Conservation (phyloP, 2,888 invertebrate genomes). For the Nomada hirtipes region DNA sequence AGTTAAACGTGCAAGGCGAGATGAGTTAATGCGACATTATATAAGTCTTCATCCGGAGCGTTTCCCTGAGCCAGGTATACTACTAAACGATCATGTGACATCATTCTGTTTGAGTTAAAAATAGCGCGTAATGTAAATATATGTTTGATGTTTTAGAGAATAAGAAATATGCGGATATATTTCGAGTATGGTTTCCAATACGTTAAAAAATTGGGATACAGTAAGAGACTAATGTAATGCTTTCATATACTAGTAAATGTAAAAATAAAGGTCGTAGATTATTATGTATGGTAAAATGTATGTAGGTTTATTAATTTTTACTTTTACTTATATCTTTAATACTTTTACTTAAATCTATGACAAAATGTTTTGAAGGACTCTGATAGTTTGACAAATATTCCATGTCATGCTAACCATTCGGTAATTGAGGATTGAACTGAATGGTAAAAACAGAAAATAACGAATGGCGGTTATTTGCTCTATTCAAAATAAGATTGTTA, state of each 20-base stretch:
- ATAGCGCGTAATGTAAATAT: background rate
- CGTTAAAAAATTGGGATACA: conserved; percentile 70
- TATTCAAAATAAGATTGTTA: too few relatives aligned
- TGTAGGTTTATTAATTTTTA: background rate
- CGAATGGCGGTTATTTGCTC: too few relatives aligned
- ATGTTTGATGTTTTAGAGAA: conserved; percentile 61
- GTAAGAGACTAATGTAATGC: conserved; percentile 10
- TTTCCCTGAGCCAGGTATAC: conserved; percentile 78
- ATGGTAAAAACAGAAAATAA: too few relatives aligned
- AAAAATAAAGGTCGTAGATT: conserved; percentile 35
- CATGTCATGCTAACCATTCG: too few relatives aligned
- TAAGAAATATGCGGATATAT: conserved; percentile 70
- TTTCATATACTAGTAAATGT: conserved; percentile 13
- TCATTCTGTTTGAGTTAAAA: background rate
- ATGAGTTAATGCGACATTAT: conserved; percentile 76
- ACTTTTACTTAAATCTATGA: background rate
- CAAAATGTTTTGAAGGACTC: background rate
- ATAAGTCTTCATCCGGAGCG: conserved; percentile 79
- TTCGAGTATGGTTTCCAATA: conserved; percentile 73
- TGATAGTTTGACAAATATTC: too few relatives aligned
- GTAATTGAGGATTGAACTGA: too few relatives aligned
- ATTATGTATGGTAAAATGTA: background rate
- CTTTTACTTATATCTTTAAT: conserved; percentile 1
- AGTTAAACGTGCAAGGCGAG: conserved; percentile 58
- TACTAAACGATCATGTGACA: background rate